Percentiles rank a stretch among this genome's conserved stretches.
phyloP scores from a whole-genome alignment of 2,113 vertebrate species.

The Brachionichthys hirsutus region DNA sequence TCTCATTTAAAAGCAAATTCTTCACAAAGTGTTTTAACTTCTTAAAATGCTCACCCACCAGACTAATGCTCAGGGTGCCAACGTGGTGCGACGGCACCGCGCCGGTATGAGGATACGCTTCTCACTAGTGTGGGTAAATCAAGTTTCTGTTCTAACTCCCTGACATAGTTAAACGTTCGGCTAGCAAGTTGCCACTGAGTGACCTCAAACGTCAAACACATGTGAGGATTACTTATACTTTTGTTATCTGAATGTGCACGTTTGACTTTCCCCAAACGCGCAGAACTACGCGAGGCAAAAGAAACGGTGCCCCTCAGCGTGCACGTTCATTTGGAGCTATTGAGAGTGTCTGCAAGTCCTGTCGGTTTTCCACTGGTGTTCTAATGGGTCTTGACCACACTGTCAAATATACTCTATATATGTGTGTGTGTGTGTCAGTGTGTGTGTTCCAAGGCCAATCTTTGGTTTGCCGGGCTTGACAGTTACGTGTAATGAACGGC shows the following conservation, averaged over 20 bases:
- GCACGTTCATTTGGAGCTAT: conserved; percentile 87
- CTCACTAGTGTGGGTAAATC: conserved; percentile 80
- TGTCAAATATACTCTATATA: conserved; percentile 42
- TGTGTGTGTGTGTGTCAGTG: too few relatives aligned
- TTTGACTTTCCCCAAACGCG: conserved; percentile 38
- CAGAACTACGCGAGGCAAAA: conserved; percentile 58
- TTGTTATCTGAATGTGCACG: conserved; percentile 70
- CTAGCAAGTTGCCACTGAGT: conserved; percentile 78
- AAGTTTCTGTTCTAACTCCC: conserved; percentile 84
- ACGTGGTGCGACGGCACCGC: conserved; percentile 89
- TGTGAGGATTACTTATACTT: conserved; percentile 54
- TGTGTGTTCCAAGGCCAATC: conserved; percentile 88
- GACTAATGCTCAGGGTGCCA: conserved; percentile 83
- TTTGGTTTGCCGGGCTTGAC: conserved; percentile 89
- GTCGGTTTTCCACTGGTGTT: conserved; percentile 79
- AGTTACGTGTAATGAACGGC: conserved; percentile 37
- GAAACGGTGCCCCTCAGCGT: conserved; percentile 73
- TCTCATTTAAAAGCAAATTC: conserved; percentile 98
- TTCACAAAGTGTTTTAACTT: conserved; percentile 94
- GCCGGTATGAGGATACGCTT: conserved; percentile 80
- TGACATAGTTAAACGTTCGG: conserved; percentile 89
- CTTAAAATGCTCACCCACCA: conserved; percentile 86
- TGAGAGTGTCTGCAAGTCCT: conserved; percentile 74
- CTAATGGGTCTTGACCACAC: conserved; percentile 69
- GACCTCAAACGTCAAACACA: conserved; percentile 57